A percentile compares a stretch with the other conserved stretches of the same genome.
phyloP scores from a whole-genome alignment of 2,797 vertebrate species.

The Myotis findleyi region DNA sequence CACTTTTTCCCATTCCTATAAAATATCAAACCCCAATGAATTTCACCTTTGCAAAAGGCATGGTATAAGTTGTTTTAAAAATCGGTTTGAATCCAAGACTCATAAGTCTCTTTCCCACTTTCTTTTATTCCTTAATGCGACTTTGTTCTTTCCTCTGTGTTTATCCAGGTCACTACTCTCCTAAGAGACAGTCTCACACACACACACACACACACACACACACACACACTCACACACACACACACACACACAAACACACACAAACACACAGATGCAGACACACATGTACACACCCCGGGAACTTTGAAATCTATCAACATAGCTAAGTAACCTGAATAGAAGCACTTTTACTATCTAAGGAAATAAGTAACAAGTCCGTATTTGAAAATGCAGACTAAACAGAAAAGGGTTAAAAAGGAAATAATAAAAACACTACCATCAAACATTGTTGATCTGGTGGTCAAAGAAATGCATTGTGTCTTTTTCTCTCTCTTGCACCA shows the following conservation, averaged over 20 bases:
- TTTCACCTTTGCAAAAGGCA: slow-evolving; percentile 47
- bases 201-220: no score
- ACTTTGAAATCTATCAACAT: neutral
- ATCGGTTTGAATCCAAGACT: slow-evolving; percentile 24
- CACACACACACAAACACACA: no score
- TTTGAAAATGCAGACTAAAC: neutral
- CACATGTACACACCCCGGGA: neutral
- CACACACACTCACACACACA: neutral
- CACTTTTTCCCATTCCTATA: neutral
- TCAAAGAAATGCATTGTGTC: neutral
- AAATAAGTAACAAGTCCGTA: neutral
- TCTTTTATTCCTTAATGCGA: neutral
- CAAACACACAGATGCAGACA: neutral
- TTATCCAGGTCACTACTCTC: neutral
- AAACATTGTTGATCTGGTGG: neutral
- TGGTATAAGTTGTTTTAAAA: slow-evolving; percentile 43
- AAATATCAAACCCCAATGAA: slow-evolving; percentile 10
- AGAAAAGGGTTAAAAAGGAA: neutral
- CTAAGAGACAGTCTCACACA: neutral
- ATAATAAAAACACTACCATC: neutral
- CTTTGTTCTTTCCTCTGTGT: neutral
- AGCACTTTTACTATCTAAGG: neutral
- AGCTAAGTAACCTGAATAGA: neutral
- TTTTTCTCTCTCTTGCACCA: neutral
- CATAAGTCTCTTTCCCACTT: neutral